Conservation (phyloP, 2,888 invertebrate species). For the Argyra leucocephala region DNA sequence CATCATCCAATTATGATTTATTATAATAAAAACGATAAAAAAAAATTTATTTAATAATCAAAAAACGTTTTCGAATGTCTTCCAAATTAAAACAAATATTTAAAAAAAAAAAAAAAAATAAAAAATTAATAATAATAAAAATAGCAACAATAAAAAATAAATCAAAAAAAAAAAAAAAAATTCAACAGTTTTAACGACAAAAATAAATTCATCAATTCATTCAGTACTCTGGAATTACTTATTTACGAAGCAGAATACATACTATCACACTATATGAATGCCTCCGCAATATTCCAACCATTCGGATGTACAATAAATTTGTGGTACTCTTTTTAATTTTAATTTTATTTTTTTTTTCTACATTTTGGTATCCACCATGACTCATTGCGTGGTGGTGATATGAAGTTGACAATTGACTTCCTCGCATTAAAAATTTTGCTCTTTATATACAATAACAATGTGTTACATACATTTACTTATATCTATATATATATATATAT, state of each 20-base stretch:
- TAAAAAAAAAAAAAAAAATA: background rate
- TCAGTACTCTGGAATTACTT: no score
- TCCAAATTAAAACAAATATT: background rate
- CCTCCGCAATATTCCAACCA: no score
- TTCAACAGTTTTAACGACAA: background rate
- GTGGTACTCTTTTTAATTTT: no score
- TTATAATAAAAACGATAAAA: background rate
- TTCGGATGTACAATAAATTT: no score
- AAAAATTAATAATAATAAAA: background rate
- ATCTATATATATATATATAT: no score
- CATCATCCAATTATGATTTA: conserved; percentile 2
- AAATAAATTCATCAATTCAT: background rate
- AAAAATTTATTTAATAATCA: background rate
- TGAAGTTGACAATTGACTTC: conserved; percentile 6
- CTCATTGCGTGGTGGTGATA: conserved; percentile 4
- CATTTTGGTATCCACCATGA: background rate
- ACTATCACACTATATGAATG: no score
- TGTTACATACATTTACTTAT: no score
- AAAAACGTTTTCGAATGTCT: conserved; percentile 6
- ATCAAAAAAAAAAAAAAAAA: no score
- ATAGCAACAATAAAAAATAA: background rate
- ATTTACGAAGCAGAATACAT: no score
- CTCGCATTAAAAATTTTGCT: background rate
- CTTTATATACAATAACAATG: background rate
- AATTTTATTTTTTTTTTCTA: no score